Conservation (phyloP, 1,140 invertebrate species). For the Metaphire vulgaris region DNA sequence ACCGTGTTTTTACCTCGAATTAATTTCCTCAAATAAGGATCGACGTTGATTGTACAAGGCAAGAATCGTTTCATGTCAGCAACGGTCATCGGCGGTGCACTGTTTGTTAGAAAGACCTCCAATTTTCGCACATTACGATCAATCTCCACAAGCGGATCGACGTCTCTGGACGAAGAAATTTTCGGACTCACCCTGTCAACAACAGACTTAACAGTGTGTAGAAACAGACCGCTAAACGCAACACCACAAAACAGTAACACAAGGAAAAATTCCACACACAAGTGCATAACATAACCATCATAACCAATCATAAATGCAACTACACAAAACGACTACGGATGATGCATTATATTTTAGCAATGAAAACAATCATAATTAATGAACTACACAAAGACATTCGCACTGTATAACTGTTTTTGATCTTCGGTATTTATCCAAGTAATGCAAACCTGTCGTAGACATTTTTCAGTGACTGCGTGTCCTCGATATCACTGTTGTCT, state of each 20-base stretch:
- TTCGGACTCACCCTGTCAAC: constrained; percentile 58
- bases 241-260: too few species aligned
- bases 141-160: constrained; percentile 79
- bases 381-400: too few species aligned
- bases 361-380: too few species aligned
- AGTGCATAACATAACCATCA: too few species aligned
- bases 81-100: constrained; percentile 61
- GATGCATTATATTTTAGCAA: too few species aligned
- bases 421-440: too few species aligned
- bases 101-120: constrained; percentile 82
- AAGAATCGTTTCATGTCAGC: constrained; percentile 88
- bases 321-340: too few species aligned
- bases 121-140: constrained; percentile 90
- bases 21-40: constrained; percentile 90
- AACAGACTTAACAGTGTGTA: too few species aligned
- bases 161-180: constrained; percentile 75
- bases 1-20: constrained; percentile 79
- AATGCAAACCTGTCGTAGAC: constrained; percentile 80
- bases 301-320: too few species aligned
- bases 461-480: constrained; percentile 72
- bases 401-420: too few species aligned
- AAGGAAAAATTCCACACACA: too few species aligned
- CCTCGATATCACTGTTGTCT: constrained; percentile 75
- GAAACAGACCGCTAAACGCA: too few species aligned
- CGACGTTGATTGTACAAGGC: constrained; percentile 91